Percentiles rank a stretch among this genome's conserved stretches.
Evolutionary conservation across 37 sponge, comb jelly and placozoan genomes (phyloP).

Genomic region (Spongilla lacustris): DNA sequence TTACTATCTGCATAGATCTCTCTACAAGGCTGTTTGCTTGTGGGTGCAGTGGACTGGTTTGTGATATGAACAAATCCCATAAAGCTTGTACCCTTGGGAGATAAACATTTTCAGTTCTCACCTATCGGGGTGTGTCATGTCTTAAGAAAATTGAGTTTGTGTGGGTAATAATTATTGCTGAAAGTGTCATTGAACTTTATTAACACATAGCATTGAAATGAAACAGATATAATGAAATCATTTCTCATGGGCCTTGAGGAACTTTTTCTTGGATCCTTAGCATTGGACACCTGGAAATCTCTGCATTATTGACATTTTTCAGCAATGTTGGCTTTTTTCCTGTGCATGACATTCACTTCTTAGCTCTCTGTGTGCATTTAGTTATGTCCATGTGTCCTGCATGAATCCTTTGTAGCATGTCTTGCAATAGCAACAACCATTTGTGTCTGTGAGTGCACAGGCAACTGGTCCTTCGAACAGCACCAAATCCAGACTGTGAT

Average conservation of each 20-base stretch:
- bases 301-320: not conserved
- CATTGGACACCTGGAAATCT: not conserved
- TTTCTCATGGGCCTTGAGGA: conserved; percentile 5
- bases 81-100: not conserved
- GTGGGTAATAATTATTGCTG: not conserved
- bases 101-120: not conserved
- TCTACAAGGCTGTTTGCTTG: conserved; percentile 10
- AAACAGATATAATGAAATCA: not conserved
- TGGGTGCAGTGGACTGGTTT: not conserved
- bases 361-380: no score
- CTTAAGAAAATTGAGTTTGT: conserved; percentile 2
- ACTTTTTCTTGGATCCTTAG: not conserved
- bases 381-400: no score
- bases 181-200: not conserved
- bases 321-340: not conserved
- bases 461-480: not conserved
- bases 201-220: not conserved
- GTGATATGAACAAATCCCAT: not conserved
- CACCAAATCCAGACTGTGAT: conserved; percentile 24
- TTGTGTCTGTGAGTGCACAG: conserved; percentile 7
- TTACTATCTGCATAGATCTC: conserved; percentile 6
- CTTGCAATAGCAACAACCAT: no score
- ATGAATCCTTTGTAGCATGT: no score
- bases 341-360: conserved; percentile 1
- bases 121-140: not conserved